A percentile compares a stretch with the other conserved stretches of the same genome.
Evolutionary conservation across 2,888 invertebrate species (phyloP).

Genomic region (Tigriopus californicus): DNA sequence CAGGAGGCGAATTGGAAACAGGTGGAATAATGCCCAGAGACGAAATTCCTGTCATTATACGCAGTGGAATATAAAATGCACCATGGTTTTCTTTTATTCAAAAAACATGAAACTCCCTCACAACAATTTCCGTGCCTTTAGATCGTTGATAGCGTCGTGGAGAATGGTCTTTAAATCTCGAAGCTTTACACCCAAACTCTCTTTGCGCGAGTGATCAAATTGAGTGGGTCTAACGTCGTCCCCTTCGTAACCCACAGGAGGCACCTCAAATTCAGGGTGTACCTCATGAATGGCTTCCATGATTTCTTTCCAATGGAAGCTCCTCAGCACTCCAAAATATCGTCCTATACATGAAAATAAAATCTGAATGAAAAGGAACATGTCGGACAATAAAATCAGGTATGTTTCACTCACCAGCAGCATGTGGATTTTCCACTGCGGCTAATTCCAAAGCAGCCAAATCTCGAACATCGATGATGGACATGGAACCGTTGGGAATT

Average conservation of each 20-base stretch:
- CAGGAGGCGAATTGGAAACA: too few relatives aligned
- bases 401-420: not conserved
- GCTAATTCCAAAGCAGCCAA: not conserved
- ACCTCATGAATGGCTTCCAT: not conserved
- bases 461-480: not conserved
- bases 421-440: not conserved
- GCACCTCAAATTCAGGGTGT: not conserved
- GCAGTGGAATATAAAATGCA: too few relatives aligned
- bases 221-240: not conserved
- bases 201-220: too few relatives aligned
- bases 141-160: too few relatives aligned
- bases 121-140: too few relatives aligned
- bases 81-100: too few relatives aligned
- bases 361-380: not conserved
- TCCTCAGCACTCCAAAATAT: not conserved
- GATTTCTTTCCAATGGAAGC: constrained; percentile 1
- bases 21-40: too few relatives aligned
- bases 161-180: too few relatives aligned
- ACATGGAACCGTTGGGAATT: not conserved
- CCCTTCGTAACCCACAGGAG: not conserved
- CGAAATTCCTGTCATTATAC: too few relatives aligned
- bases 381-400: not conserved
- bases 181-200: too few relatives aligned
- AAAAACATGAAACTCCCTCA: too few relatives aligned
- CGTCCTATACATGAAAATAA: not conserved